Base-by-base conservation (phyloP, 2,113 vertebrate genomes). In the Phylloscopus trochiloides region DNA sequence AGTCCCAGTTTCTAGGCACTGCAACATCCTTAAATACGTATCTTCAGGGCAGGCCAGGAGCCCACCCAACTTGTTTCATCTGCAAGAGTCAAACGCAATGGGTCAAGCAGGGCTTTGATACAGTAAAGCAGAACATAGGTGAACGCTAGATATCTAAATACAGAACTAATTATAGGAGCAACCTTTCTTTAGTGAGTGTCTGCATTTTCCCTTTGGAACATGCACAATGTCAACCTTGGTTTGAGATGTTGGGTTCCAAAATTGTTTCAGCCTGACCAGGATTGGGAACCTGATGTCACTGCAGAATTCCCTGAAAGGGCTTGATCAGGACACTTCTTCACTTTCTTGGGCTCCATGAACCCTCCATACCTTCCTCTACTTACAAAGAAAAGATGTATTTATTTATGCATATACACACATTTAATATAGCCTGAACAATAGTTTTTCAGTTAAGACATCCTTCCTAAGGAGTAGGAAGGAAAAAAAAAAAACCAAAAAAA, bases 11-110 rank as follows among this genome's bases (percentile, higher is more conserved):
- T 67, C 58, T 66, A 58, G 65, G 62, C 58, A 32, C 34, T 5
- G 0, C 17, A 34, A 3, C 12, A 62, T 12, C 43, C 31, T 5
- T 50, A 61, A 36, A 66, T 12, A 61, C 1, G 1, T 6, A 5
- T n/a, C 55, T 77, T 50, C 61, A 59, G 47, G 26, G 55, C 70
- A 47, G 29, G 29, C 18, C 40, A 17, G 29, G 11, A 78, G 13
- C 58, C 68, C 20, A 29, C 45, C 11, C 22, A 25, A 63, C 63
- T 77, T 11, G 3, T 28, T 68, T 51, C 29, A 48, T 43, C 88
- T 80, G 48, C 32, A 71, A 31, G 50, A 87, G 22, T 40, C 50
- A 75, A 94, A 72, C 36, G 55, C 36, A 82, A 9, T 0, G 52
- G 29, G 25, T 70, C n/a, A 86, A 57, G 36, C 14, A 59, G 17